Evolutionary conservation across 1,140 invertebrate genomes (phyloP).

Genomic region (Eueides isabella): DNA sequence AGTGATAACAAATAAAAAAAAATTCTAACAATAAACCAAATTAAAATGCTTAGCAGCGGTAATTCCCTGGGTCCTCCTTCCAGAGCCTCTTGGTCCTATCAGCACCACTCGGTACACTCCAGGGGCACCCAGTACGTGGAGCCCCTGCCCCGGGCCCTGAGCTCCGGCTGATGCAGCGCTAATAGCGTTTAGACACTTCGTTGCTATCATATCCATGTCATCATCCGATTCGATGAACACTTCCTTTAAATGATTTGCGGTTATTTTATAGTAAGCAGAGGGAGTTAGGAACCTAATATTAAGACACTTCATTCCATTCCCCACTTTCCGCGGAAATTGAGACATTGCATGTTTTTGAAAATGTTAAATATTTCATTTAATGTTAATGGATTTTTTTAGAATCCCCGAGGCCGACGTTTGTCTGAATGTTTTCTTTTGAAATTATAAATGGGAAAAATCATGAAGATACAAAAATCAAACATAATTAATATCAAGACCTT

Average conservation of each 20-base stretch:
- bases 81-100: conserved; percentile 79
- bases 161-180: conserved; percentile 57
- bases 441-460: no score
- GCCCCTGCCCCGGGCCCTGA: conserved; percentile 55
- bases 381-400: no score
- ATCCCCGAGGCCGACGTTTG: no score
- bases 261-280: no score
- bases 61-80: conserved; percentile 72
- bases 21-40: conserved; percentile 69
- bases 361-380: no score
- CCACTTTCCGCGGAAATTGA: no score
- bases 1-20: not conserved
- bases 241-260: conserved; percentile 51
- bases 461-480: no score
- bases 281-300: no score
- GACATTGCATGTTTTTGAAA: no score
- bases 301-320: no score
- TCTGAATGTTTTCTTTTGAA: no score
- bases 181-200: conserved; percentile 65
- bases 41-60: conserved; percentile 71
- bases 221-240: conserved; percentile 57
- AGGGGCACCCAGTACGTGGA: conserved; percentile 60
- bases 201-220: conserved; percentile 45
- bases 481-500: conserved; percentile 48
- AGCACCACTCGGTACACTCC: conserved; percentile 75